Conservation (phyloP, 2,888 invertebrate species). For the Opisthograptis luteolata region DNA sequence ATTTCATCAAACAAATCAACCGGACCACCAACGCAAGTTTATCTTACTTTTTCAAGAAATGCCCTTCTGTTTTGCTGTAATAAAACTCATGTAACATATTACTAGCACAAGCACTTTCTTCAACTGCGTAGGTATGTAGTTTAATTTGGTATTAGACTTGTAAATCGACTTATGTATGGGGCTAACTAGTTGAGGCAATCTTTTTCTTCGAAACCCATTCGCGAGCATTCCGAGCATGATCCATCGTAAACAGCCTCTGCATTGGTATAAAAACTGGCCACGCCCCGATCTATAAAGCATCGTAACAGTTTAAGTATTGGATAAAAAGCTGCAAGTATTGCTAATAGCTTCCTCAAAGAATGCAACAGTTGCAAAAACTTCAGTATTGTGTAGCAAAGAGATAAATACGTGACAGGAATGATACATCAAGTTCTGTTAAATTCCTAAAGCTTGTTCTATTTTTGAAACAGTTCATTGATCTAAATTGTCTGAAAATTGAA, state of each 20-base stretch:
- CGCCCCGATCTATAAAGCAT: constrained; percentile 53
- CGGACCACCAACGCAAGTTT: constrained; percentile 27
- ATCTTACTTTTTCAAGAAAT: constrained; percentile 19
- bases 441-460: not conserved
- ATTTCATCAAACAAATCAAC: constrained; percentile 27
- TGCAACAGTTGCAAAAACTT: constrained; percentile 28
- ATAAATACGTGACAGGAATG: constrained; percentile 17
- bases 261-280: constrained; percentile 57
- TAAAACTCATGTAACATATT: constrained; percentile 22
- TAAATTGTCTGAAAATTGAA: constrained; percentile 33
- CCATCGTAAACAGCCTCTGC: constrained; percentile 44
- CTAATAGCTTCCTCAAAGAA: constrained; percentile 53
- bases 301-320: constrained; percentile 48
- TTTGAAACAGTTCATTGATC: constrained; percentile 28
- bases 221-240: constrained; percentile 57
- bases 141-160: constrained; percentile 35
- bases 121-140: constrained; percentile 23
- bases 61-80: constrained; percentile 20
- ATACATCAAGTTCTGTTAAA: constrained; percentile 2
- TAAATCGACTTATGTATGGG: constrained; percentile 31
- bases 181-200: constrained; percentile 27
- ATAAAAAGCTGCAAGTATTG: constrained; percentile 52
- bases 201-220: constrained; percentile 44
- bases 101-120: constrained; percentile 28
- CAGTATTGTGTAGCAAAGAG: constrained; percentile 21